Conservation (phyloP, 37 sponge, comb jelly and placozoan genomes). For the Ephydatia muelleri region DNA sequence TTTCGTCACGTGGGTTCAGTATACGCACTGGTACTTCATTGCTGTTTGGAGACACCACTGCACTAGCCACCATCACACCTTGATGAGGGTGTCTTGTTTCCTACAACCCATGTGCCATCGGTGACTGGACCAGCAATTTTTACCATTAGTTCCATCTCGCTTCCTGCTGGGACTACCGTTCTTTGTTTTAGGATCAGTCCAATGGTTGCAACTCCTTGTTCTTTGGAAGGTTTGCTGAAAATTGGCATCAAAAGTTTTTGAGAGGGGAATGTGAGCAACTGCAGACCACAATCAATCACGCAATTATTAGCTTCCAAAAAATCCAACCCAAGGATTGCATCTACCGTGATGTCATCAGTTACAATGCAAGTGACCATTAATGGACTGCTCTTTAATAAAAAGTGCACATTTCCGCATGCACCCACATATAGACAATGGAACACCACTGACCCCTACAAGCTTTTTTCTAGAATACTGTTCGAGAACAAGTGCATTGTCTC, state of each 20-base stretch:
- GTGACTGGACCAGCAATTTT: background rate
- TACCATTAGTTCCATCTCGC: background rate
- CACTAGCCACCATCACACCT: background rate
- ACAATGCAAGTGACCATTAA: no score
- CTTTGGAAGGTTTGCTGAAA: background rate
- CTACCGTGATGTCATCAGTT: background rate
- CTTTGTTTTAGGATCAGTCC: background rate
- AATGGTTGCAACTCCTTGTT: background rate
- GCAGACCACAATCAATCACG: background rate
- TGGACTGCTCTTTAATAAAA: no score
- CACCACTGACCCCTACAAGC: no score
- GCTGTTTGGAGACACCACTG: background rate
- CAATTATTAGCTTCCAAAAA: background rate
- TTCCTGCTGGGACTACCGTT: background rate
- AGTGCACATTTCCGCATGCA: no score
- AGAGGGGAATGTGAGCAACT: background rate
- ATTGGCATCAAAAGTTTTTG: background rate
- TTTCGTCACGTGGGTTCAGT: constrained; percentile 12
- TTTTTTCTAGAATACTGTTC: no score
- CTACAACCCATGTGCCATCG: constrained; percentile 7
- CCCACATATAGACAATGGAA: no score
- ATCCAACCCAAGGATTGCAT: background rate
- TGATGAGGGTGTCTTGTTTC: background rate
- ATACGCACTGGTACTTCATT: no score
- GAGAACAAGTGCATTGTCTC: no score